Percentiles rank a stretch among this genome's conserved stretches.
phyloP scores from a whole-genome alignment of 2,113 vertebrate species.

The Lagopus leucura region DNA sequence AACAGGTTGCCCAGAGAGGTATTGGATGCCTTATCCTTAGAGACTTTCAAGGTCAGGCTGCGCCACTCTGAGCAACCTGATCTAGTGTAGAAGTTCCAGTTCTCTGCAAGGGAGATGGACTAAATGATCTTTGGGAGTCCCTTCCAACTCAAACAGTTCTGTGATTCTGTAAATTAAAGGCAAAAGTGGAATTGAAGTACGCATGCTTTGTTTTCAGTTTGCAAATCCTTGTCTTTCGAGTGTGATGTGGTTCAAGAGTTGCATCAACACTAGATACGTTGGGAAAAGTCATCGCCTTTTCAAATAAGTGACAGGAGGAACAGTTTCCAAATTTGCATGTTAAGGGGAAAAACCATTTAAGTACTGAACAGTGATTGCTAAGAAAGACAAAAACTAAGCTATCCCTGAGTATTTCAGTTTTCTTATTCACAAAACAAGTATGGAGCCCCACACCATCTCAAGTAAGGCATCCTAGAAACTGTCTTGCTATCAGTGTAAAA shows the following conservation, averaged over 20 bases:
- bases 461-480: not conserved
- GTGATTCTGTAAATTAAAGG: not conserved
- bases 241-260: not conserved
- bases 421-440: not conserved
- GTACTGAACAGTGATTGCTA: not conserved
- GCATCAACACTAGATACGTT: not conserved
- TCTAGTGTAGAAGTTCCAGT: no score
- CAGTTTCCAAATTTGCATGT: not conserved
- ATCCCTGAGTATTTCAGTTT: slow-evolving; percentile 5
- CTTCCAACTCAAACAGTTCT: no score
- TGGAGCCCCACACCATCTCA: not conserved
- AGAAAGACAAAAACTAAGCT: not conserved
- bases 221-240: not conserved
- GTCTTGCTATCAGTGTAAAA: not conserved
- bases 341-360: not conserved
- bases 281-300: not conserved
- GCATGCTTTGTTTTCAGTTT: not conserved
- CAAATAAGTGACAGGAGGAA: not conserved
- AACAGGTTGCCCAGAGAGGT: not conserved
- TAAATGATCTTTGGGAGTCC: no score
- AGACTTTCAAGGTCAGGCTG: no score
- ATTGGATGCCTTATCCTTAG: no score
- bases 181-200: not conserved
- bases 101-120: no score
- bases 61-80: no score